phyloP scores from a whole-genome alignment of 2,888 invertebrate genomes.

The Cephus spinipes region DNA sequence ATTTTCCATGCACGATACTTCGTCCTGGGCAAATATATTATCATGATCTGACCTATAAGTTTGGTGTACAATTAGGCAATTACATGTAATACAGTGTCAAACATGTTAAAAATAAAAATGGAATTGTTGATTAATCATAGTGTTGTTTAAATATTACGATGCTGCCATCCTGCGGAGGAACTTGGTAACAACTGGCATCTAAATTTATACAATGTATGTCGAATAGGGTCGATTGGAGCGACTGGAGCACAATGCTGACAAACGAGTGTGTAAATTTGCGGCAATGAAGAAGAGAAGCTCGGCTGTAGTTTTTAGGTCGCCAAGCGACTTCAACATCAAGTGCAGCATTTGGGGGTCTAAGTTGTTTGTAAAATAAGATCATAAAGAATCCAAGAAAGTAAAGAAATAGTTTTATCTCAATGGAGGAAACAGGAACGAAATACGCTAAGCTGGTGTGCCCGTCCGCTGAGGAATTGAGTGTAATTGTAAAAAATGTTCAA shows the following conservation, averaged over 20 bases:
- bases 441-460: constrained; percentile 53
- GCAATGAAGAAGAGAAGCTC: neutral
- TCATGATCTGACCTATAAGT: constrained; percentile 81
- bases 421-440: constrained; percentile 11
- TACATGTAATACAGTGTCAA: constrained; percentile 33
- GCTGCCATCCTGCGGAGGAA: neutral
- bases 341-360: neutral
- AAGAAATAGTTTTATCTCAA: neutral
- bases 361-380: neutral
- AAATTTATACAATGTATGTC: neutral
- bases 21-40: constrained; percentile 80
- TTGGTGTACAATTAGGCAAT: constrained; percentile 67
- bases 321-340: neutral
- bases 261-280: neutral
- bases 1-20: constrained; percentile 80
- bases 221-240: neutral
- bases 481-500: constrained; percentile 56
- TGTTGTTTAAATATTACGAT: neutral
- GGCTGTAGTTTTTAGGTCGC: neutral
- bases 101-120: neutral
- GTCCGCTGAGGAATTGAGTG: constrained; percentile 54
- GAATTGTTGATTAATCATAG: neutral
- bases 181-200: neutral
- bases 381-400: neutral
- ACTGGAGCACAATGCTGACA: neutral